Evolutionary conservation across 2,797 vertebrate species (phyloP), one percentile per base, ranked within the genome.

Genomic region (Prionace glauca): DNA sequence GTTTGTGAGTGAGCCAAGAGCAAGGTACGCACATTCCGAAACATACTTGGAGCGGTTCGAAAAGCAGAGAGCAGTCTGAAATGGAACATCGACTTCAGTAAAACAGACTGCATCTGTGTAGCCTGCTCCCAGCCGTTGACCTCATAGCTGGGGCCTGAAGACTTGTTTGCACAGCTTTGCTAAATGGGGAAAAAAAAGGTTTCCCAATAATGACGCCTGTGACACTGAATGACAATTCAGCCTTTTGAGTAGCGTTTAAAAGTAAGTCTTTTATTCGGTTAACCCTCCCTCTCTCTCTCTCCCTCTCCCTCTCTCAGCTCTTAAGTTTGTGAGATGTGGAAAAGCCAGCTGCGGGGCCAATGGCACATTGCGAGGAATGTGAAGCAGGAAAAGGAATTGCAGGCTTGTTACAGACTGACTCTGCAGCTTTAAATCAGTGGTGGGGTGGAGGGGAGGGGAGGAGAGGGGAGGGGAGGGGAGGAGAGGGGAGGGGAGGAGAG

Each of bases 31-130:
- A 62, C 69, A 94, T 94, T 94, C 92, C 24, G 3, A 72, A 41
- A 94, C 10, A 72, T 50, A 94, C n/a, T 71, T 50, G n/a, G 36
- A 94, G 67, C 92, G 72, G 67, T 71, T 69, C 72, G 92, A 72
- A 67, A 71, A 72, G 92, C 92, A 26, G 65, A 41, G 91, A 41
- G 18, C n/a, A 41, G 91, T 41, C n/a, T 62, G 20, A 71, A 94
- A 94, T 71, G 36, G 29, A 90, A 90, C 56, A 94, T 69, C 36
- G 36, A 0, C 56, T 94, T 94, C 32, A 69, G 1, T 71, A 41
- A 18, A 41, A 94, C 36, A 71, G 36, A 24, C 62, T 69, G 65
- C 32, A 67, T 69, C 67, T 93, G 91, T 67, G 67, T 69, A 26
- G 20, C 36, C 41, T 67, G 91, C 62, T 41, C 62, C n/a, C 20